Evolutionary conservation across 2,888 invertebrate genomes (phyloP), one percentile per base, ranked within the genome.

Genomic region (Erebia ligea): DNA sequence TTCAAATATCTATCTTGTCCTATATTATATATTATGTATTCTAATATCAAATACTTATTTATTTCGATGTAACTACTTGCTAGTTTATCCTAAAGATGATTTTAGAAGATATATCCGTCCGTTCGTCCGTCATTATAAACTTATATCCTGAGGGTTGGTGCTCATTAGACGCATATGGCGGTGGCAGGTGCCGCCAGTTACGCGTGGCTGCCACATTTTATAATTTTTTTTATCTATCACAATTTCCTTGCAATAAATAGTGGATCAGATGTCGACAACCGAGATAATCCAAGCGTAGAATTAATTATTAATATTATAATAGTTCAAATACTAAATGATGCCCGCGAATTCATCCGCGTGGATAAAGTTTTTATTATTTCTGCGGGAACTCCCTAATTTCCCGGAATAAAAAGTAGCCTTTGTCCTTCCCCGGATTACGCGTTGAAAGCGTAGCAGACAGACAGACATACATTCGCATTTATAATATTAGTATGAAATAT

Each of bases 131-230:
- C 64, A 40, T 64, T 54, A 64, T 64, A 13, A 64, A 54, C 11
- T 54, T 40, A 40, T 54, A 54, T 69, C 67, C 70, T 21, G 48
- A 13, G 67, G 67, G 64, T 67, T 64, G 68, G 50, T 56, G 48
- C 62, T 54, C 63, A 61, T 13, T 54, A 15, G 58, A 58, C 67
- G 56, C 75, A 72, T 74, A 76, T 69, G 75, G 73, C 63, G 61
- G 70, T 50, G 54, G 65, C 76, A 76, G 75, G 72, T 76, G 76
- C 67, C 63, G 65, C 11, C 69, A 67, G 75, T 75, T 76, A 72
- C 68, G 67, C 69, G 42, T 67, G 68, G 52, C 67, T 25, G 72
- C 50, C 54, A 40, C 56, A 11, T 72, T 68, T 69, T 40, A n/a
- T 64, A 34, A 34, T 21, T 61, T 61, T 61, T 61, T 59, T 59